Evolutionary conservation across 2,113 vertebrate genomes (phyloP).

Genomic region (Ceyx margarethae): DNA sequence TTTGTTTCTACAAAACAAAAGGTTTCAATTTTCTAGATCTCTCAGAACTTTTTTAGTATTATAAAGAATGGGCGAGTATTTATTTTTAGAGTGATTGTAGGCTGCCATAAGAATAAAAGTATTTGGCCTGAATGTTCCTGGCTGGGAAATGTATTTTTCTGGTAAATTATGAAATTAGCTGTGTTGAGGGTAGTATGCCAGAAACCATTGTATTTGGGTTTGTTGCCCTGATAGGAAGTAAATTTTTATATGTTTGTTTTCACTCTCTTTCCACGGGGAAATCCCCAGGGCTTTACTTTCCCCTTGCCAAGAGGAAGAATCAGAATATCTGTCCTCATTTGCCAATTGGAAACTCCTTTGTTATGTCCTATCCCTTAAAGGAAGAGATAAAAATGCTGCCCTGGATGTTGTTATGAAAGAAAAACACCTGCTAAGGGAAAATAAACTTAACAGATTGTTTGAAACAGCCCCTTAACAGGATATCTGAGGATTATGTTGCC

Average conservation of each 20-base stretch:
- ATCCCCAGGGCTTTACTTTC: slow-evolving; percentile 18
- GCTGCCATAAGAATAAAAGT: not conserved
- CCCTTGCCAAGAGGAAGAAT: slow-evolving; percentile 57
- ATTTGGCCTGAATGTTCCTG: slow-evolving; percentile 3
- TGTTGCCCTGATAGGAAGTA: slow-evolving; percentile 27
- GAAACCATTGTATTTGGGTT: slow-evolving; percentile 13
- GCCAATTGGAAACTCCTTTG: slow-evolving; percentile 46
- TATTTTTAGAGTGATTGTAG: slow-evolving; percentile 40
- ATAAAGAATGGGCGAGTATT: not conserved
- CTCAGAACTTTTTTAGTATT: not conserved
- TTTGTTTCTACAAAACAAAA: not conserved
- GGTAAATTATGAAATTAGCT: slow-evolving; percentile 5
- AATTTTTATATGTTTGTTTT: slow-evolving; percentile 53
- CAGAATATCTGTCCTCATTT: slow-evolving; percentile 42
- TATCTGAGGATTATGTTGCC: not conserved
- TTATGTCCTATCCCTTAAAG: slow-evolving; percentile 21
- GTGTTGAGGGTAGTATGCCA: not conserved
- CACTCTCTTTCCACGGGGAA: not conserved
- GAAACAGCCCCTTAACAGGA: not conserved
- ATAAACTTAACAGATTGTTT: not conserved
- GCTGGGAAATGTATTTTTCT: slow-evolving; percentile 44
- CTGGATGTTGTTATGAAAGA: not conserved
- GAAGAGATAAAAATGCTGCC: slow-evolving; percentile 19
- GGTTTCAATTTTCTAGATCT: not conserved
- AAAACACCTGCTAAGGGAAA: slow-evolving; percentile 31